A percentile compares a stretch with the other conserved stretches of the same genome.
phyloP scores from a whole-genome alignment of 2,888 invertebrate genomes.

The Nomada fucata region DNA sequence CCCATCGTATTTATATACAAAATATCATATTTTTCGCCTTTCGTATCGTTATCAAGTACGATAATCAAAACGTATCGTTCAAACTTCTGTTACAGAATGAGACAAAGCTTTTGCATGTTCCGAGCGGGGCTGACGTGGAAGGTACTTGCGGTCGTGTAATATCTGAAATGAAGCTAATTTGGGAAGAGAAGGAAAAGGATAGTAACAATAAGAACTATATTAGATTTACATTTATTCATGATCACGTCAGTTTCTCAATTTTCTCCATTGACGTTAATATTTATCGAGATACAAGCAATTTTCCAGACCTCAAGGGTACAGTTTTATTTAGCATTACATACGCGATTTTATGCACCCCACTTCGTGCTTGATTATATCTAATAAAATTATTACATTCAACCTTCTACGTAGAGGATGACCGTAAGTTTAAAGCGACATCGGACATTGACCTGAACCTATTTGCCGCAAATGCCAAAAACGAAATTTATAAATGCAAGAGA shows the following conservation, averaged over 20 bases:
- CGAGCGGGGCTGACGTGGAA: fast-evolving
- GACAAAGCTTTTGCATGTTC: background rate
- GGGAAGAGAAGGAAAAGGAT: slow-evolving; percentile 12
- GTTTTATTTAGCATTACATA: background rate
- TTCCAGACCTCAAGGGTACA: slow-evolving; percentile 60
- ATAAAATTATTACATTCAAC: background rate
- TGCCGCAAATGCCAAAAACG: background rate
- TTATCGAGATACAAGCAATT: slow-evolving; percentile 51
- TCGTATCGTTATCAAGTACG: background rate
- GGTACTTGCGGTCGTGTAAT: slow-evolving; percentile 25
- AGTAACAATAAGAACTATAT: slow-evolving; percentile 41
- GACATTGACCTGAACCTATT: slow-evolving; percentile 19
- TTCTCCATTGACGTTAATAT: slow-evolving; percentile 58
- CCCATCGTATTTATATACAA: background rate
- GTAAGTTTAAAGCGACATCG: background rate
- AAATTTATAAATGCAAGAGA: background rate
- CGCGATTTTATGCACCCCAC: too few relatives aligned
- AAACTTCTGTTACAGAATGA: background rate
- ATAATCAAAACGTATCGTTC: too few relatives aligned
- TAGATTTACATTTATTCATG: slow-evolving; percentile 56
- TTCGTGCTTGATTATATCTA: background rate
- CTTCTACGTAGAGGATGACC: background rate
- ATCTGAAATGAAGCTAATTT: slow-evolving; percentile 28
- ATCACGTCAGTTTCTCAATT: slow-evolving; percentile 58
- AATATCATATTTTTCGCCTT: background rate